Evolutionary conservation across 2,888 invertebrate species (phyloP), one percentile per base, ranked within the genome.

Genomic region (Lasioglossum zephyrum): DNA sequence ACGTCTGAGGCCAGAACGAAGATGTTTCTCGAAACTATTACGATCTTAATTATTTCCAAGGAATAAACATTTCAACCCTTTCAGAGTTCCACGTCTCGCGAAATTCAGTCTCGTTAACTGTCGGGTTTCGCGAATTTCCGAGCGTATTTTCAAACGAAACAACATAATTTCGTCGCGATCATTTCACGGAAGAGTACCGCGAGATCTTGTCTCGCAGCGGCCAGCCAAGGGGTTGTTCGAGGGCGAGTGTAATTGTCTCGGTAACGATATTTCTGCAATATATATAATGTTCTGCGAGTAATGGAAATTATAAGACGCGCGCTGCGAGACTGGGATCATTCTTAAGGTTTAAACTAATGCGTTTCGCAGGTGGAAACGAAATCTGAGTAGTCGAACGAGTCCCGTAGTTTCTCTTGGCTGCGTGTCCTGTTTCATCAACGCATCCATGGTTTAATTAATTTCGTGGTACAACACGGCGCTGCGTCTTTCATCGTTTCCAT

Each of bases 361-460:
- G 41, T 39, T 70, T 47, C 63, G 11, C 39, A 11, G n/a, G 41
- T 70, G 18, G 18, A 63, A 49, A 39, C 16, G 70, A 75, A 76
- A 80, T 44, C 57, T 8, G 57, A 57, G 70, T 44, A 57, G 74
- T 26, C 76, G 77, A 73, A 76, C 75, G 72, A 70, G 79, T 63
- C 44, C 73, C 73, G 36, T 53, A 16, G 76, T 60, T 22, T 22
- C 8, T 49, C 49, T 18, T 2, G 2, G 49, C 18, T 6, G 6
- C 18, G 6, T 49, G 22, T 53, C 22, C 53, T 53, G 76, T 73
- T 82, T 57, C 31, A 63, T 31, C n/a, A 60, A 49, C n/a, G 70
- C 75, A 26, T 57, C 13, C 36, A n/a, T 36, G 73, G 73, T 84
- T 84, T 84, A 84, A 84, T 85, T 84, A 84, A 85, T 39, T 73